phyloP scores from a whole-genome alignment of 2,797 vertebrate species.

The Streptopelia turtur region DNA sequence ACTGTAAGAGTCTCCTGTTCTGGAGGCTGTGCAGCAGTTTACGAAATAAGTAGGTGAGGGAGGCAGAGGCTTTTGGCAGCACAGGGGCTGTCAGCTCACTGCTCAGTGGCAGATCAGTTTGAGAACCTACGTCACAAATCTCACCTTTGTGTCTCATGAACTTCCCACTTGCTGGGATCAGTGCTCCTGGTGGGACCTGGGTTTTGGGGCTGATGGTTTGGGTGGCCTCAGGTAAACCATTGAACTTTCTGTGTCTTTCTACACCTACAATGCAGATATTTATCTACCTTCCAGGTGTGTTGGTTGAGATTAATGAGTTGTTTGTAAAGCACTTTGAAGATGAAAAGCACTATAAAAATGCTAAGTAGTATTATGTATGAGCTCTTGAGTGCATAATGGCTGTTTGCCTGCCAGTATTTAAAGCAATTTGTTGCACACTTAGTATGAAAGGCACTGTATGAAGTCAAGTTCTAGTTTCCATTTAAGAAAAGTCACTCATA shows the following conservation, averaged over 20 bases:
- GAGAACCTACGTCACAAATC: accelerated
- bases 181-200: not conserved
- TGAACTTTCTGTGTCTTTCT: constrained; percentile 21
- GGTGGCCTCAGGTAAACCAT: not conserved
- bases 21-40: not conserved
- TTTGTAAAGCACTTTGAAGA: constrained; percentile 65
- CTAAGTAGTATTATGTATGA: constrained; percentile 58
- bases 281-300: constrained; percentile 37
- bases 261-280: constrained; percentile 7
- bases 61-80: not conserved
- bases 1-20: not conserved
- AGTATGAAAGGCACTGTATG: constrained; percentile 16
- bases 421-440: constrained; percentile 21
- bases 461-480: not conserved
- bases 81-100: not conserved
- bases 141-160: not conserved
- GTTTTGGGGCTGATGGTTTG: not conserved
- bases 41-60: not conserved
- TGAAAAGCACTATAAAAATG: constrained; percentile 70
- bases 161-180: not conserved
- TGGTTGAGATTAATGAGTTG: constrained; percentile 65
- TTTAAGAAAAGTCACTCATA: not conserved
- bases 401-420: constrained; percentile 52
- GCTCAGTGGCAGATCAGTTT: not conserved
- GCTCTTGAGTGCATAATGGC: constrained; percentile 59